These are phyloP conservation scores for Tor tambroides DNA, from an alignment of 2,113 vertebrate species.

Conservation along the genomic window DNA sequence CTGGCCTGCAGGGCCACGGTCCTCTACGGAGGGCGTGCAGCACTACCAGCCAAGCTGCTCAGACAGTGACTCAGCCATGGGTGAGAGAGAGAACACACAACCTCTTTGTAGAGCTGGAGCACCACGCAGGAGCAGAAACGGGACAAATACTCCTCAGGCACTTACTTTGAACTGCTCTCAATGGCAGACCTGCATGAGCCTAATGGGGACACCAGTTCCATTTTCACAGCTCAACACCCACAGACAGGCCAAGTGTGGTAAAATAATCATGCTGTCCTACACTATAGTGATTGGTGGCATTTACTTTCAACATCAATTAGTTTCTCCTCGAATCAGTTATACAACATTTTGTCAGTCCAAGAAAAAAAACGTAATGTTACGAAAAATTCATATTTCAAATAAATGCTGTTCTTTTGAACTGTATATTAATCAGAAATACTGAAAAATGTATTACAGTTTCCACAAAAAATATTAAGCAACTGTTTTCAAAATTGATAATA, in stretches of 20 bases:
- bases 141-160: conserved; percentile 27
- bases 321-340: too few relatives aligned
- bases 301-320: too few relatives aligned
- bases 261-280: conserved; percentile 4
- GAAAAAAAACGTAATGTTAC: too few relatives aligned
- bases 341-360: too few relatives aligned
- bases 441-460: too few relatives aligned
- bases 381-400: too few relatives aligned
- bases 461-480: too few relatives aligned
- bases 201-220: conserved; percentile 34
- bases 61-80: conserved; percentile 74
- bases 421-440: too few relatives aligned
- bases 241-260: conserved; percentile 6
- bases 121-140: conserved; percentile 21
- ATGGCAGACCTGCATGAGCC: conserved; percentile 24
- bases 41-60: conserved; percentile 73
- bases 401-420: too few relatives aligned
- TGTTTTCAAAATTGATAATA: too few relatives aligned
- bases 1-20: conserved; percentile 43
- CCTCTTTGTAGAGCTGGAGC: conserved; percentile 22
- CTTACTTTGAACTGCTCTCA: conserved; percentile 38
- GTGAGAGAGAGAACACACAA: conserved; percentile 31
- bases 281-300: not conserved
- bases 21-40: conserved; percentile 36
- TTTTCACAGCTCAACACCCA: conserved; percentile 35